Conservation (phyloP, 2,797 vertebrate species). For the Poeciliopsis infans region DNA sequence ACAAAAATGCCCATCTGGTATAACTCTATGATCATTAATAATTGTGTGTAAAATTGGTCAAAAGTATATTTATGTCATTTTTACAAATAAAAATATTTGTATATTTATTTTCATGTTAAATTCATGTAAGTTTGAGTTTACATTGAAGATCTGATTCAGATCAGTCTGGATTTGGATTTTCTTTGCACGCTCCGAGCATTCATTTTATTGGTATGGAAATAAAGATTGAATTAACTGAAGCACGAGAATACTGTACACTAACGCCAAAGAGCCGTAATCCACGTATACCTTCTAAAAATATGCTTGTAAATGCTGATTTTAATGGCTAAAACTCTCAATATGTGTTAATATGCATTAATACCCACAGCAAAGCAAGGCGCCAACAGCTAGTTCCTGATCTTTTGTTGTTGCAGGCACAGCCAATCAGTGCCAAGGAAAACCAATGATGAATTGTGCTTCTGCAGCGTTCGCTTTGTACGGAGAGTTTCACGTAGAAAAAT, state of each 20-base stretch:
- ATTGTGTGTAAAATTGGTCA: neutral
- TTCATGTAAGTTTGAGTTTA: no score
- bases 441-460: no score
- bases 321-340: neutral
- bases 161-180: neutral
- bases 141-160: neutral
- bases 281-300: neutral
- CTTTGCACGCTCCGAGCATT: neutral
- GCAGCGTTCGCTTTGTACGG: no score
- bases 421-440: neutral
- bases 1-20: neutral
- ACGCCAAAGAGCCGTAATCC: neutral
- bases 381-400: neutral
- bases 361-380: neutral
- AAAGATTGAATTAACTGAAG: neutral
- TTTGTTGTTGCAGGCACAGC: no score
- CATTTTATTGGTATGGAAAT: neutral
- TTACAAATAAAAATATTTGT: no score
- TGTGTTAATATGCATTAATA: neutral
- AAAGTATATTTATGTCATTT: no score
- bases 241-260: neutral
- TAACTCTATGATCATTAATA: no score
- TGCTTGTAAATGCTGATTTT: neutral
- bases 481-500: neutral
- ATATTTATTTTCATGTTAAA: no score